phyloP scores from a whole-genome alignment of 2,797 vertebrate genomes.

The Steatocranus sp. region DNA sequence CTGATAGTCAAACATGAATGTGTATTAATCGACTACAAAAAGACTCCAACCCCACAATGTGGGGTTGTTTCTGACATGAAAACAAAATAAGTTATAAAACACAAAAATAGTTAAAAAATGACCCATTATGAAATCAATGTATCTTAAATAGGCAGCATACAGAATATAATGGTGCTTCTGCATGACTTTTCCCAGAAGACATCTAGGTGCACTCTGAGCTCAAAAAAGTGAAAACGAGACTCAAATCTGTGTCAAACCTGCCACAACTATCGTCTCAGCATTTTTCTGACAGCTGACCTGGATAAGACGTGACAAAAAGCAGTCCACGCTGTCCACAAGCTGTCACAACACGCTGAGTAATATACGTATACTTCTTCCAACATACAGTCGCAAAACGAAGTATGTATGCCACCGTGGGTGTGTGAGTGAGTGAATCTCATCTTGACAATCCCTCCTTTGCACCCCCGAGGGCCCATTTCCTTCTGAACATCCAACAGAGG shows the following conservation, averaged over 20 bases:
- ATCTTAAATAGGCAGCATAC: background rate
- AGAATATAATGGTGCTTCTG: background rate
- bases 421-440: background rate
- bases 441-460: background rate
- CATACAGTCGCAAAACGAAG: background rate
- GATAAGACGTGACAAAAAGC: background rate
- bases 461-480: background rate
- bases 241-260: constrained; percentile 16
- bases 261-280: background rate
- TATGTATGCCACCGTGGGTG: background rate
- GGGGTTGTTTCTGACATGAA: background rate
- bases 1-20: background rate
- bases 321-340: background rate
- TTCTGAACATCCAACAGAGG: background rate
- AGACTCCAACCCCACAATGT: background rate
- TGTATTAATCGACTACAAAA: accelerated
- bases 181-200: background rate
- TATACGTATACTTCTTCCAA: background rate
- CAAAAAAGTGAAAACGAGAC: background rate
- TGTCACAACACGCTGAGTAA: constrained; percentile 11
- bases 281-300: constrained; percentile 14
- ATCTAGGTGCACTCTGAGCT: background rate
- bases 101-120: accelerated
- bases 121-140: background rate
- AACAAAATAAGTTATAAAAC: background rate